Evolutionary conservation across 2,113 vertebrate genomes (phyloP), one percentile per base, ranked within the genome.

Genomic region (Brachyhypopomus gauderio): DNA sequence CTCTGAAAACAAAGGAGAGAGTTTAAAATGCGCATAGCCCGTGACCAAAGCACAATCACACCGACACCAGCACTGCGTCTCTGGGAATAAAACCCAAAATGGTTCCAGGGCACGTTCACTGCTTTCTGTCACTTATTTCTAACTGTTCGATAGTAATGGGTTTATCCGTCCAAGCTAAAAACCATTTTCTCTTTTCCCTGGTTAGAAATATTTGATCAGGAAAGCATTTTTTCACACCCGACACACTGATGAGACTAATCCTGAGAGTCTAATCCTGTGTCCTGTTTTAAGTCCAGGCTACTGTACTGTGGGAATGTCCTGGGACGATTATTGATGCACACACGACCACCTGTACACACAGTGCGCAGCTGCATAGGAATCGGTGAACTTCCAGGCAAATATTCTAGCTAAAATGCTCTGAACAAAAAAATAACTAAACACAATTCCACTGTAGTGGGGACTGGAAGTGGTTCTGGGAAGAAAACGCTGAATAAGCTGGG

Each of bases 1-100:
- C 93, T 89, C 95, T 96, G 90, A 90, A 88, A 85, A 77, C 59
- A 84, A 88, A 79, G 48, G 19, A 71, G 55, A 58, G 48, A 67
- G 69, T 58, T 48, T 62, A 66, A 14, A 56, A 66, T 19, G 7
- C 20, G 34, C 64, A 69, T 74, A 64, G 56, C 41, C 30, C 67
- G 71, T 79, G 77, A 60, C 66, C 56, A 79, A 45, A 71, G 7
- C n/a, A 17, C 66, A 56, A 89, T 41, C 63, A 87, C 64, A 87
- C 60, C 60, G 59, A 77, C 64, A 58, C 59, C 64, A 30, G 67
- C 22, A 62, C 2, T 59, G 66, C 36, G 66, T 52, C 45, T 52
- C 66, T 22, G 34, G 5, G 34, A 17, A 64, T 5, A 36, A 17
- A 64, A 17, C 17, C 64, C 34, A 20, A 27, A 19, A 36, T 22